Base-by-base conservation (phyloP, 1,140 invertebrate species). In the Eriosoma lanigerum region DNA sequence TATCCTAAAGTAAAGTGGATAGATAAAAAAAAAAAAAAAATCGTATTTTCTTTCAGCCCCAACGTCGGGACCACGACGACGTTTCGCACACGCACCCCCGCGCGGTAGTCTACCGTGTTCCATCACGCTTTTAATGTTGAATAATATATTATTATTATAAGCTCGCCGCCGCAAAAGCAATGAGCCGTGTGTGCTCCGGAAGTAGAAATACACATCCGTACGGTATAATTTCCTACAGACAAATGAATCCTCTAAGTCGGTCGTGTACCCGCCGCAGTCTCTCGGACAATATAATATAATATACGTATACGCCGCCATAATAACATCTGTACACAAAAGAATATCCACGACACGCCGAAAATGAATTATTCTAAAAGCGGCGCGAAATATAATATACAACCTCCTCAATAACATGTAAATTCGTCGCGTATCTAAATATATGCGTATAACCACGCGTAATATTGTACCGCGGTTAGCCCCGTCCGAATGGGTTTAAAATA, bases 371-470 rank as follows among this genome's bases (percentile, higher is more conserved):
- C 56, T 21, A n/a, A 15, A 62, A n/a, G 46, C 54, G 19, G 32
- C 56, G 46, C 29, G 24, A 60, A 78, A 58, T 24, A 46, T 38
- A 24, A 78, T 38, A 38, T 38, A 38, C 32, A 8, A 38, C 32
- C 32, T 38, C 38, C 75, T 78, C 75, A 78, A 78, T 78, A 78
- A 78, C 75, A 78, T 78, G 75, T 62, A 78, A 78, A 78, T 78
- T 48, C 46, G 46, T 46, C 32, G 54, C 73, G 52, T 21, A 29
- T n/a, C n/a, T n/a, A n/a, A n/a, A n/a, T n/a, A n/a, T n/a, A n/a
- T n/a, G n/a, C n/a, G 10, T 15, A 26, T 62, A 6, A 26, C 19
- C n/a, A n/a, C n/a, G 10, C 19, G 8, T 38, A 38, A 38, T 38
- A 38, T 38, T 38, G 8, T 38, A 38, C 32, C 32, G 32, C 32